Evolutionary conservation across 2,888 invertebrate species (phyloP).

Genomic region (Hydroisotoma schaefferi): DNA sequence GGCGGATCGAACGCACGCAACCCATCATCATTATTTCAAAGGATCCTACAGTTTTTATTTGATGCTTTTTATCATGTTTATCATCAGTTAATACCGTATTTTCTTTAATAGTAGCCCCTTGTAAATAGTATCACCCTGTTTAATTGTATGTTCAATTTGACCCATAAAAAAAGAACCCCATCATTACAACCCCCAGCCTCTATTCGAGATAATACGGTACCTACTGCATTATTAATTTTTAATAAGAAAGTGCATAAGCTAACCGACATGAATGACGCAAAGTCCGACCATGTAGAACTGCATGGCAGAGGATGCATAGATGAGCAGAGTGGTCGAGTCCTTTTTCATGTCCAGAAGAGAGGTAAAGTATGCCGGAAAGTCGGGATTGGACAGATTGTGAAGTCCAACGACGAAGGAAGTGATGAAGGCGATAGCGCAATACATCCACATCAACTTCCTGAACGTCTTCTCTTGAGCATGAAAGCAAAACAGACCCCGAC

Average conservation of each 20-base stretch:
- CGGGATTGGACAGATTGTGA: slow-evolving; percentile 41
- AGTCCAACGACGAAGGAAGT: slow-evolving; percentile 38
- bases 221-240: too few species aligned
- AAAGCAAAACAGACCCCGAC: slow-evolving; percentile 46
- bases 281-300: slow-evolving; percentile 47
- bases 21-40: slow-evolving; percentile 48
- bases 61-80: background rate
- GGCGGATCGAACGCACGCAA: slow-evolving; percentile 41
- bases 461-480: slow-evolving; percentile 40
- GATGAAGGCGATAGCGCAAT: slow-evolving; percentile 33
- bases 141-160: too few species aligned
- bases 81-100: too few species aligned
- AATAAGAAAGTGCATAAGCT: too few species aligned
- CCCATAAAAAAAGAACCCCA: too few species aligned
- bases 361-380: slow-evolving; percentile 42
- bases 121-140: too few species aligned
- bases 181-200: too few species aligned
- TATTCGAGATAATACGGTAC: too few species aligned
- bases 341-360: slow-evolving; percentile 34
- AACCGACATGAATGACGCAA: slow-evolving; percentile 37
- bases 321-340: slow-evolving; percentile 24
- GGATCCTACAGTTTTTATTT: slow-evolving; percentile 26
- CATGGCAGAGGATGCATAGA: slow-evolving; percentile 35
- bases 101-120: too few species aligned
- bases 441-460: slow-evolving; percentile 42